Conservation (phyloP, 2,797 vertebrate genomes). For the Cottoperca gobio region DNA sequence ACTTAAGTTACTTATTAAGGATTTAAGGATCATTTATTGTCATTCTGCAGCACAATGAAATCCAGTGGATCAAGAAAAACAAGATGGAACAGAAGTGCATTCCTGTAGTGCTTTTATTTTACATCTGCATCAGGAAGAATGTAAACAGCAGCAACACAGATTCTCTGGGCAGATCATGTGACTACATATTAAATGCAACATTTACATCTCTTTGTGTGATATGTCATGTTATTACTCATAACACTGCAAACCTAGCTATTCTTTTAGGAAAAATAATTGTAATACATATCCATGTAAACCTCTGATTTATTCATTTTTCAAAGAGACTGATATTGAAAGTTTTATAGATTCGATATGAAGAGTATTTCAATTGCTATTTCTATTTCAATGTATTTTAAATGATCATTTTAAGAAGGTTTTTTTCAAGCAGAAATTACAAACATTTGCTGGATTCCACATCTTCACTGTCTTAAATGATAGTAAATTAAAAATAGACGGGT, state of each 20-base stretch:
- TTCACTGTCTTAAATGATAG: neutral
- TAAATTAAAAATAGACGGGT: neutral
- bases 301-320: neutral
- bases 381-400: neutral
- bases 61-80: no score
- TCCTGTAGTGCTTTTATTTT: no score
- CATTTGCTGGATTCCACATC: neutral
- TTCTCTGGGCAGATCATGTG: no score
- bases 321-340: neutral
- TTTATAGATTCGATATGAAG: neutral
- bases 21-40: no score
- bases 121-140: no score
- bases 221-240: neutral
- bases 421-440: neutral
- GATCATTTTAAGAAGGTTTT: neutral
- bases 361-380: no score
- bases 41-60: no score
- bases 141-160: no score
- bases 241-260: neutral
- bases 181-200: neutral
- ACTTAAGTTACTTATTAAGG: no score
- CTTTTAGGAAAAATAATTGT: neutral
- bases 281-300: fast-evolving
- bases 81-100: no score
- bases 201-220: neutral